Evolutionary conservation across 2,113 vertebrate genomes (phyloP), one percentile per base, ranked within the genome.

Genomic region (Plecotus auritus): DNA sequence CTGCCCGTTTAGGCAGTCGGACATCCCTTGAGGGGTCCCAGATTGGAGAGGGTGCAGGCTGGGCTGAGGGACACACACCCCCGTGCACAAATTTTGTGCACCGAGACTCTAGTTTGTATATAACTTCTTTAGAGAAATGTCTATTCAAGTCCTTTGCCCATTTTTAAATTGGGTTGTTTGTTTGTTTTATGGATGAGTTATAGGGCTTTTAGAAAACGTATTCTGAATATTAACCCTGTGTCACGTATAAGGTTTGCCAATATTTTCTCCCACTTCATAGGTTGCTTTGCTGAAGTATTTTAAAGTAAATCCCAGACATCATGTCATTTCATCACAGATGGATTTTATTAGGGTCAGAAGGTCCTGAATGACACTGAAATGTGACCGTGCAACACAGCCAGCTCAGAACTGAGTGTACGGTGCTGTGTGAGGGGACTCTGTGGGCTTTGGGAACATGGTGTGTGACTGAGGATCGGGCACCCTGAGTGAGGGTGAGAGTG

Each of bases 91-190:
- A 40, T 40, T 40, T 40, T 4, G 37, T 40, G 37, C 37, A 40
- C 37, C 4, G 37, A 4, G 37, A 3, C 37, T 40, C 37, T 40
- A 40, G 4, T 77, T 74, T 66, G 56, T 47, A 11, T 84, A 32
- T 80, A 40, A 76, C 32, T 78, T 87, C 64, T 93, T 93, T 93
- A 51, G n/a, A 67, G 40, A 94, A 90, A 82, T 67, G n/a, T 51
- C 78, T 74, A 30, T 76, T 90, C 26, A 54, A 85, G n/a, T n/a
- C 61, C n/a, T 84, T 74, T 85, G 81, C 45, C 66, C 47, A 40
- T 88, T 81, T 91, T 40, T 40, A 67, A 82, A 76, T 72, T 30
- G 54, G 56, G 56, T 26, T 11, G 54, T 32, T 76, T 67, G 4
- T 81, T 81, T 81, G 2, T 66, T 88, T 66, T 82, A 69, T 72